These are phyloP conservation scores for Neuroscelio doddi DNA, from an alignment of 2,888 invertebrate genomes.

Conservation along the genomic window DNA sequence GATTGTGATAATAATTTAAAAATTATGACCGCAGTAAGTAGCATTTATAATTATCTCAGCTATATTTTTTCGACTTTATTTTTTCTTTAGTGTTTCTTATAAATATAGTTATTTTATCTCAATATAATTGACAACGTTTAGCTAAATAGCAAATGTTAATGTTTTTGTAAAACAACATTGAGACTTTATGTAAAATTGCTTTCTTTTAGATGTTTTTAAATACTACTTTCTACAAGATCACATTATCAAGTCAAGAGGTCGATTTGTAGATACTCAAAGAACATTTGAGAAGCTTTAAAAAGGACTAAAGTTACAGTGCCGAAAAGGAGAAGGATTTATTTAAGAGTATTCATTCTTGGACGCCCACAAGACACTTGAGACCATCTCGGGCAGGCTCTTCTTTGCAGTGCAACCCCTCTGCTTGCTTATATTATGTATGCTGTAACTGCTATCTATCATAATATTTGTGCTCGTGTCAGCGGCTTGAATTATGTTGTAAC, in stretches of 20 bases:
- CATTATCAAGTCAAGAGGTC: too few species aligned
- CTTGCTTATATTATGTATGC: conserved; percentile 11
- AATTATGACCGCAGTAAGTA: too few species aligned
- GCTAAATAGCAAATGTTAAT: too few species aligned
- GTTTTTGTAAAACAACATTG: too few species aligned
- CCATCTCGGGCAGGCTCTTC: conserved; percentile 1
- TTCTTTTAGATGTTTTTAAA: too few species aligned
- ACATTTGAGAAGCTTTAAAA: conserved; percentile 48
- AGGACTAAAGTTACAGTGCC: conserved; percentile 42
- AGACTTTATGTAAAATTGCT: too few species aligned
- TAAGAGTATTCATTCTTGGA: conserved; percentile 53
- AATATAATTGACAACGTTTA: too few species aligned
- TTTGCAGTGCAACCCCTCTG: conserved; percentile 8
- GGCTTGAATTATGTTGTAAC: conserved; percentile 62
- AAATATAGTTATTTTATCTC: too few species aligned
- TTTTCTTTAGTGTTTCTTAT: too few species aligned
- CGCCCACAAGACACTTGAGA: conserved; percentile 59
- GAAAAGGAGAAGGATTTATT: conserved; percentile 53
- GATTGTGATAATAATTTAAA: background rate
- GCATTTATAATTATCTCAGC: conserved; percentile 5
- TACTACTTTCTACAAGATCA: too few species aligned
- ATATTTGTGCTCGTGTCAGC: conserved; percentile 62
- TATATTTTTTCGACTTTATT: conserved; percentile 24
- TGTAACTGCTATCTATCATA: conserved; percentile 59
- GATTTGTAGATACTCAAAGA: too few species aligned